Percentiles rank a stretch among this genome's conserved stretches.
phyloP scores from a whole-genome alignment of 1,140 invertebrate genomes.

The Dinoponera quadriceps region DNA sequence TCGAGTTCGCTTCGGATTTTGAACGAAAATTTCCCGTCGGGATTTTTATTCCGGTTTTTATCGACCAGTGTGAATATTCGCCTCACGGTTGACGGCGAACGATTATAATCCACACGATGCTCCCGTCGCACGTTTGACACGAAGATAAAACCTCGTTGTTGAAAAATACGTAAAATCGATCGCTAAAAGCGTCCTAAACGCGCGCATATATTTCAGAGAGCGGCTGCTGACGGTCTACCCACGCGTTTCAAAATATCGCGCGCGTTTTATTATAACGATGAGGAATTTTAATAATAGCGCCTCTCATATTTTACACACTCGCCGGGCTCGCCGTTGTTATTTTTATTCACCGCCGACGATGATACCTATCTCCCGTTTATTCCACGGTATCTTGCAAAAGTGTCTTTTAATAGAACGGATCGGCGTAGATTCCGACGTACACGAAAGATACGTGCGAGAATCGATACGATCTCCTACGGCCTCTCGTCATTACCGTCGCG shows the following conservation, averaged over 20 bases:
- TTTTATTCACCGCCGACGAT: not conserved
- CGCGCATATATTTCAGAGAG: not conserved
- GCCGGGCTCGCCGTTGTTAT: not conserved
- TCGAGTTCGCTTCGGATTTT: constrained; percentile 29
- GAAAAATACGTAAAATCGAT: constrained; percentile 54
- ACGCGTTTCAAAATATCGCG: constrained; percentile 14
- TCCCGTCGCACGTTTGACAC: constrained; percentile 60
- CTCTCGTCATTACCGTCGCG: not conserved
- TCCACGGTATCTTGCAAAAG: not conserved
- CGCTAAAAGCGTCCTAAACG: constrained; percentile 5
- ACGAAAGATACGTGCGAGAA: not conserved
- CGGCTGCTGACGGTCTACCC: not conserved
- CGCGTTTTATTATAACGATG: constrained; percentile 14
- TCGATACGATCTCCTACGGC: no score
- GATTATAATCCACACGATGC: constrained; percentile 66
- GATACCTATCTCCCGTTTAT: not conserved
- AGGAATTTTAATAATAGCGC: not conserved
- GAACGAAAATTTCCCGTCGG: constrained; percentile 34
- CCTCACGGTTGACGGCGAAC: constrained; percentile 60
- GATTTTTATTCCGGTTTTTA: constrained; percentile 48
- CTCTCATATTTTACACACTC: not conserved
- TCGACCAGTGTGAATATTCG: constrained; percentile 67
- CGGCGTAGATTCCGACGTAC: not conserved
- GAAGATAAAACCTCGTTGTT: constrained; percentile 50
- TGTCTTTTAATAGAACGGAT: not conserved